These are phyloP conservation scores for Disparrhopalites patrizii DNA, from an alignment of 2,888 invertebrate species.

Conservation along the genomic window DNA sequence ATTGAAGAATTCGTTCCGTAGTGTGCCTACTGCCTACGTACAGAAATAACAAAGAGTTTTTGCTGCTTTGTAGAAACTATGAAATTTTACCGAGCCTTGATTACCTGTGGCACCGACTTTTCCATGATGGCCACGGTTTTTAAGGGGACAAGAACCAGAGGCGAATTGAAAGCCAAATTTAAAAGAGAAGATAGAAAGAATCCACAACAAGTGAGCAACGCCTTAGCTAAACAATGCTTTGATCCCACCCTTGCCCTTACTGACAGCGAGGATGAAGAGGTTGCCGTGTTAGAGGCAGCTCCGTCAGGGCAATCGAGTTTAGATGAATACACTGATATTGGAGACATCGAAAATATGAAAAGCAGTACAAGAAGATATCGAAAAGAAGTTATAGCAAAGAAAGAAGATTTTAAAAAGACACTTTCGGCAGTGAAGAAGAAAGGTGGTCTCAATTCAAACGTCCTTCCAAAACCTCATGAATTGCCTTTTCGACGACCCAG, in stretches of 20 bases:
- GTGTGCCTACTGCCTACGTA: not conserved
- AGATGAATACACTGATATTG: not conserved
- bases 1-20: not conserved
- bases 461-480: not conserved
- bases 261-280: slow-evolving; percentile 33
- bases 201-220: slow-evolving; percentile 68
- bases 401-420: slow-evolving; percentile 4
- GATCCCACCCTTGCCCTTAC: slow-evolving; percentile 40
- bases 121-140: slow-evolving; percentile 76
- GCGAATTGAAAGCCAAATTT: slow-evolving; percentile 86
- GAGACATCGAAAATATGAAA: not conserved
- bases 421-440: not conserved
- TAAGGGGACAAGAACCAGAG: slow-evolving; percentile 72
- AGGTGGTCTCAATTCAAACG: not conserved
- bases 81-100: slow-evolving; percentile 86
- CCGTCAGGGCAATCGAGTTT: not conserved
- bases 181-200: slow-evolving; percentile 84
- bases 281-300: not conserved
- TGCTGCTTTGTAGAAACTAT: slow-evolving; percentile 64
- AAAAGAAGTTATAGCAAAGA: not conserved
- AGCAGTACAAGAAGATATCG: not conserved
- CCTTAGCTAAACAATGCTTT: slow-evolving; percentile 54
- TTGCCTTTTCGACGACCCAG: slow-evolving; percentile 9
- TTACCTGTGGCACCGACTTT: slow-evolving; percentile 88
- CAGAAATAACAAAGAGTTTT: not conserved